Evolutionary conservation across 2,113 vertebrate genomes (phyloP).

Genomic region (Mesoclemmys tuberculata): DNA sequence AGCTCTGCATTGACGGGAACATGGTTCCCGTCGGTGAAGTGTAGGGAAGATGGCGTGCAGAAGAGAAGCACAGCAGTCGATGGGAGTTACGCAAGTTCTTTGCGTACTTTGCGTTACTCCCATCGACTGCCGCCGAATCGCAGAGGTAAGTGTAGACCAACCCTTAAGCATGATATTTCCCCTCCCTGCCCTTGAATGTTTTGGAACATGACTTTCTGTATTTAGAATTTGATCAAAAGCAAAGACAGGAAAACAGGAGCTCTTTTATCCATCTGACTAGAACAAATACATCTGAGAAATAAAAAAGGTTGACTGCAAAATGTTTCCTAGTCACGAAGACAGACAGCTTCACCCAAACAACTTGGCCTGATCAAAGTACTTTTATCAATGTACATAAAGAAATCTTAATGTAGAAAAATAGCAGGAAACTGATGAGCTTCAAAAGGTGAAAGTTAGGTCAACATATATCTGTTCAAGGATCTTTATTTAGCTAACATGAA

Average conservation of each 20-base stretch:
- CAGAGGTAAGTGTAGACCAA: too few species aligned
- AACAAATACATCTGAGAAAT: background rate
- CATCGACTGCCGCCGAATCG: too few species aligned
- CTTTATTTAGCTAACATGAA: background rate
- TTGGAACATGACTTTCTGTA: background rate
- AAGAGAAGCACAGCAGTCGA: too few species aligned
- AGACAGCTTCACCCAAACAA: too few species aligned
- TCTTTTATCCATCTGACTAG: background rate
- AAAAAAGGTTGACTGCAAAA: background rate
- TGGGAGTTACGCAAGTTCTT: too few species aligned
- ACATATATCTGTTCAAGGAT: background rate
- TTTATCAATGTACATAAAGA: background rate
- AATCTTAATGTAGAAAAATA: background rate
- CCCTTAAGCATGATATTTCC: background rate
- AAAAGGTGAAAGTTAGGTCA: background rate
- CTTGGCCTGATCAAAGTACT: background rate
- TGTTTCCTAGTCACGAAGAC: background rate
- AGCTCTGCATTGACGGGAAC: too few species aligned
- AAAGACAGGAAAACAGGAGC: background rate
- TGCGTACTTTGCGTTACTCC: too few species aligned
- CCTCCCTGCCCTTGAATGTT: background rate
- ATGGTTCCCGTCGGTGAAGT: too few species aligned
- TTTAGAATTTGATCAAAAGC: background rate
- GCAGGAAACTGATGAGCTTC: background rate
- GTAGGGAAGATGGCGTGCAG: too few species aligned